Evolutionary conservation across 2,113 vertebrate species (phyloP).

Genomic region (Aphyosemion australe): DNA sequence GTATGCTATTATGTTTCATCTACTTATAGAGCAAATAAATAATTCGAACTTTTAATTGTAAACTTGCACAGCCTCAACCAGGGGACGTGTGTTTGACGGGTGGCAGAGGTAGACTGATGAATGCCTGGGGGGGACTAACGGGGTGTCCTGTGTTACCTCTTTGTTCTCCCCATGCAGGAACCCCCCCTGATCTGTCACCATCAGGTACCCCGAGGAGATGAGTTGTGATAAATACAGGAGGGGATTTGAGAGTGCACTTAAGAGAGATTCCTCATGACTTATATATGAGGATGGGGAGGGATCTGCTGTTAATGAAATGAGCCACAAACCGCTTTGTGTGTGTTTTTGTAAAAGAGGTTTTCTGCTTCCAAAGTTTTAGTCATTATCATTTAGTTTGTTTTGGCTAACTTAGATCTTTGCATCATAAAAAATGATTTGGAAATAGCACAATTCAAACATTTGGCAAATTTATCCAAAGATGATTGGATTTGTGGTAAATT

Average conservation of each 20-base stretch:
- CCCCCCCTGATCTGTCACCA: conserved; percentile 61
- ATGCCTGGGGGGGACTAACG: conserved; percentile 17
- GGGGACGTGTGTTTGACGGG: conserved; percentile 11
- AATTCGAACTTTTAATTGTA: conserved; percentile 8
- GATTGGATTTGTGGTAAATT: too few species aligned
- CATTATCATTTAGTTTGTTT: not conserved
- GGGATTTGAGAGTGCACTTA: conserved; percentile 67
- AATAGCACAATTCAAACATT: too few species aligned
- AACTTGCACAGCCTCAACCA: conserved; percentile 25
- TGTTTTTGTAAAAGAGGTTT: not conserved
- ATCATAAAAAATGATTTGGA: too few species aligned
- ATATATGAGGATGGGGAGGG: conserved; percentile 64
- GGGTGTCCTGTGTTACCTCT: conserved; percentile 51
- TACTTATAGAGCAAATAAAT: too few species aligned
- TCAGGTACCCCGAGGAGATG: conserved; percentile 59
- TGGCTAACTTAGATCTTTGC: not conserved
- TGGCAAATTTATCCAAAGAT: too few species aligned
- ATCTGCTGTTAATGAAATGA: conserved; percentile 46
- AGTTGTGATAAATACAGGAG: conserved; percentile 65
- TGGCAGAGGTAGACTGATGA: conserved; percentile 21
- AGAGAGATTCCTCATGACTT: conserved; percentile 71
- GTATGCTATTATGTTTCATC: too few species aligned
- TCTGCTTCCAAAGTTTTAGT: not conserved
- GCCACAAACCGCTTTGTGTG: conserved; percentile 31
- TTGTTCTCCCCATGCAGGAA: conserved; percentile 61